Conservation (phyloP, 1,140 invertebrate species). For the Microplitis demolitor region DNA sequence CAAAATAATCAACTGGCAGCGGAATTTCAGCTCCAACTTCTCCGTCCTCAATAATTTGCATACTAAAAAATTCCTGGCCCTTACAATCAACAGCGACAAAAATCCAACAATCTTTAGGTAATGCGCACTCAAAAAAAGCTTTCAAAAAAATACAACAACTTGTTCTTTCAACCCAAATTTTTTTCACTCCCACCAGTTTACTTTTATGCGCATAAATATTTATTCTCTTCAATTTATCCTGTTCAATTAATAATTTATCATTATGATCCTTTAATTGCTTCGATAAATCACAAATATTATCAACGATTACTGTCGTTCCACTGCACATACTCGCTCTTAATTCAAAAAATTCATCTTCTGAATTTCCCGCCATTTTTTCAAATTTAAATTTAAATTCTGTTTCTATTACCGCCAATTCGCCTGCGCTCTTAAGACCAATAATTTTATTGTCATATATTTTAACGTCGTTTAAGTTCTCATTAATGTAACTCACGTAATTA, state of each 20-base stretch:
- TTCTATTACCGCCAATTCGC: background rate
- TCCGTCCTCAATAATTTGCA: conserved; percentile 39
- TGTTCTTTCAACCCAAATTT: conserved; percentile 37
- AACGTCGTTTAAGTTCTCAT: too few species aligned
- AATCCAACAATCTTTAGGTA: conserved; percentile 41
- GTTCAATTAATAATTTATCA: conserved; percentile 23
- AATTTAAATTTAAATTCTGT: conserved; percentile 20
- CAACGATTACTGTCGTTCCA: conserved; percentile 34
- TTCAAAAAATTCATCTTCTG: conserved; percentile 28
- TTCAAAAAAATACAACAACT: conserved; percentile 33
- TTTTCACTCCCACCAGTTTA: conserved; percentile 31
- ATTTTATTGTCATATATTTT: too few species aligned
- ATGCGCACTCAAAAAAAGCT: conserved; percentile 36
- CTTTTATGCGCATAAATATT: conserved; percentile 47
- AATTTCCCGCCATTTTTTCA: conserved; percentile 20
- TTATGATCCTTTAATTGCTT: conserved; percentile 34
- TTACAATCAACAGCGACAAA: conserved; percentile 35
- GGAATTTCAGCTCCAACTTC: conserved; percentile 40
- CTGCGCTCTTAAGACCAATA: background rate
- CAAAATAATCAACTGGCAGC: conserved; percentile 27
- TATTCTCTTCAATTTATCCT: conserved; percentile 44
- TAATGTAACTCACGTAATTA: too few species aligned
- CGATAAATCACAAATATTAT: conserved; percentile 40
- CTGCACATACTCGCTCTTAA: conserved; percentile 43
- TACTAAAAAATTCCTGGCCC: conserved; percentile 34